A percentile compares a stretch with the other conserved stretches of the same genome.
phyloP scores from a whole-genome alignment of 1,140 invertebrate genomes.

The Drosophila miranda region DNA sequence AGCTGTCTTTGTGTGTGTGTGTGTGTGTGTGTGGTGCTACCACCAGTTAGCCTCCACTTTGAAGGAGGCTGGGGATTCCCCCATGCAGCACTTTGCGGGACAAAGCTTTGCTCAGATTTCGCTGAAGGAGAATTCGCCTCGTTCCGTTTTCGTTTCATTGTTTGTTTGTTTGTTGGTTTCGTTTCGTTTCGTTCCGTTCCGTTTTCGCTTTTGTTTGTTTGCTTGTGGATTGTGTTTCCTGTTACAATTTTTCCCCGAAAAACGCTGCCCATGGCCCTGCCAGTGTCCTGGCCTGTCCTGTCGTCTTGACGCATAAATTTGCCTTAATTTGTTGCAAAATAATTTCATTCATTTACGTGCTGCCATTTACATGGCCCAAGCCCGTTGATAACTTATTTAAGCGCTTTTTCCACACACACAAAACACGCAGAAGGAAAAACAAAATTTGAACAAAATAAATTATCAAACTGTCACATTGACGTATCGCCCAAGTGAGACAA shows the following conservation, averaged over 20 bases:
- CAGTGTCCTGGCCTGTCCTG: conserved; percentile 18
- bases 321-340: conserved; percentile 81
- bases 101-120: conserved; percentile 74
- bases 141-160: conserved; percentile 48
- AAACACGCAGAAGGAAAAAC: conserved; percentile 30
- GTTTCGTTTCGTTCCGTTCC: conserved; percentile 36
- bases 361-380: conserved; percentile 66
- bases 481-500: conserved; percentile 64
- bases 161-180: conserved; percentile 49
- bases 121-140: conserved; percentile 46
- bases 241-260: conserved; percentile 21
- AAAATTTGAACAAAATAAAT: conserved; percentile 80
- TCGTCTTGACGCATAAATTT: conserved; percentile 75
- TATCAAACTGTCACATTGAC: conserved; percentile 81
- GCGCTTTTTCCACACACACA: conserved; percentile 24
- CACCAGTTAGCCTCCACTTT: conserved; percentile 26
- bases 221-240: conserved; percentile 61
- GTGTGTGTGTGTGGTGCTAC: conserved; percentile 13
- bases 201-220: conserved; percentile 50
- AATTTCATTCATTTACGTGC: conserved; percentile 80
- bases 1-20: conserved; percentile 3
- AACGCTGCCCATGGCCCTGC: neutral
- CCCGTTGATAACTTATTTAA: conserved; percentile 77
- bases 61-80: conserved; percentile 19
- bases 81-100: conserved; percentile 50